These are phyloP conservation scores for Anoplolepis gracilipes DNA, from an alignment of 1,140 invertebrate genomes.

Conservation along the genomic window DNA sequence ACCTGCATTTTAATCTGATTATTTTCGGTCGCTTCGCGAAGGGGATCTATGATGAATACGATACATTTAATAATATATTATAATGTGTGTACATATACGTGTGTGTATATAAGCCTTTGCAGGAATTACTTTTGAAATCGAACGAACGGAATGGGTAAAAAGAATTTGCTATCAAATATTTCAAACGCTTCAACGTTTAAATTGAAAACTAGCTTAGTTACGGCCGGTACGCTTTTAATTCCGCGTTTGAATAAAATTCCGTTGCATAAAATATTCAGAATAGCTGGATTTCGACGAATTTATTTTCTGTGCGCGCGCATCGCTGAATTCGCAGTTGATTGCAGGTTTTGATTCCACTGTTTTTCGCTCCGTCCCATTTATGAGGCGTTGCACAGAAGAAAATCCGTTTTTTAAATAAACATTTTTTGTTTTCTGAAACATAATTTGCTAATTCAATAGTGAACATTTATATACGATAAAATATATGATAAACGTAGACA, in stretches of 20 bases:
- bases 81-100: not conserved
- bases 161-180: conserved; percentile 36
- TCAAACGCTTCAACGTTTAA: conserved; percentile 46
- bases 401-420: conserved; percentile 18
- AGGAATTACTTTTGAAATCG: conserved; percentile 38
- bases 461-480: conserved; percentile 11
- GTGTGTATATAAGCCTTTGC: not conserved
- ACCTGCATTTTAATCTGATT: conserved; percentile 35
- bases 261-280: conserved; percentile 56
- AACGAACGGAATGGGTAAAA: not conserved
- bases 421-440: conserved; percentile 17
- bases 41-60: not conserved
- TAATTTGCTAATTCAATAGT: conserved; percentile 39
- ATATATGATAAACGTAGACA: not conserved
- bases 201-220: conserved; percentile 36
- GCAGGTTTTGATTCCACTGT: conserved; percentile 39
- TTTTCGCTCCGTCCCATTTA: conserved; percentile 37
- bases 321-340: conserved; percentile 49
- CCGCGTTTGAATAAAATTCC: conserved; percentile 45
- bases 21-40: not conserved
- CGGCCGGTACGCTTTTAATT: conserved; percentile 38
- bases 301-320: conserved; percentile 1
- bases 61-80: not conserved
- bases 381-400: not conserved
- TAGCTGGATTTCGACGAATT: conserved; percentile 50